Base-by-base conservation (phyloP, 2,888 invertebrate species). In the Polydesmus complanatus region DNA sequence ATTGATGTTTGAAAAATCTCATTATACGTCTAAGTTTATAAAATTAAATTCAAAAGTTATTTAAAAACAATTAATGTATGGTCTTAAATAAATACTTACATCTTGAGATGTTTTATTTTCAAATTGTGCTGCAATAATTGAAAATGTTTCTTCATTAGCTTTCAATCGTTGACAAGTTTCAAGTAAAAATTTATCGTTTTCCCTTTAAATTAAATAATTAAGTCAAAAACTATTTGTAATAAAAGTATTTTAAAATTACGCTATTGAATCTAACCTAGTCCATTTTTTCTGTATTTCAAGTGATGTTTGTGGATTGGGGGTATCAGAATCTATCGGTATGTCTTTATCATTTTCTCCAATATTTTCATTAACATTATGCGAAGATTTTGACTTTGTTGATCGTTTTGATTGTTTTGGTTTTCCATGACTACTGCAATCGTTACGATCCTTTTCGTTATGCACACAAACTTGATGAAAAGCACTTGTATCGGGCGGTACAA, bases 91-190 rank as follows among this genome's bases (percentile, higher is more conserved):
- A n/a, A n/a, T n/a, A n/a, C n/a, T n/a, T 37, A 37, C 57, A 1
- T 60, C 60, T 27, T 19, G 26, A 19, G 37, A 27, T 8, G 47
- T 27, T 54, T 54, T 53, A 50, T 56, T 56, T 49, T 25, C 55
- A 1, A 56, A 19, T 49, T 60, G 49, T 27, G 21, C 26, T 3
- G 50, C 27, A n/a, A 57, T 51, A 11, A 26, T 56, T 27, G 55
- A 37, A 61, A 61, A 61, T 5, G 61, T 54, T 3, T 25, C 57
- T 21, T 52, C 56, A 3, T 26, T 56, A 1, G 52, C 22, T 21
- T 55, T 55, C 49, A 57, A 22, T 27, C 57, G 51, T 52, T 57
- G 61, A 56, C 56, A 61, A 1, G 61, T 57, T 25, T 54, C 21
- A 26, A 61, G 51, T n/a, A 61, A 56, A 8, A 61, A 26, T 19